These are phyloP conservation scores for Drosophila sp. DNA, from an alignment of 1,140 invertebrate species.

Conservation along the genomic window DNA sequence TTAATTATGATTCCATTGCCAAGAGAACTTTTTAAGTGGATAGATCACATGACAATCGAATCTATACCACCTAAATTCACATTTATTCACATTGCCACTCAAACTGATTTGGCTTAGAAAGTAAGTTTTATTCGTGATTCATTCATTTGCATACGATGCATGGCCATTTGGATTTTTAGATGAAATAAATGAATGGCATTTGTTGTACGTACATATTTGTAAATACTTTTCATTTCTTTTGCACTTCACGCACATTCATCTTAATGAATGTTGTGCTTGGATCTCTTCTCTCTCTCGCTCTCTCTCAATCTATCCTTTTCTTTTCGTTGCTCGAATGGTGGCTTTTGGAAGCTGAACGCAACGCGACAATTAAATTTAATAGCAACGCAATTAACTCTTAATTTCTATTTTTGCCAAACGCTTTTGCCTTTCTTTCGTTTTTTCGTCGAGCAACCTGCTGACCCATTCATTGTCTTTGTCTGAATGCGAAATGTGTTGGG, in stretches of 20 bases:
- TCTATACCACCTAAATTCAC: too few relatives aligned
- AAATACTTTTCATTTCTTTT: slow-evolving; percentile 52
- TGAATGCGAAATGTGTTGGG: slow-evolving; percentile 6
- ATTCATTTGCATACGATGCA: neutral
- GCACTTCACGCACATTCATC: slow-evolving; percentile 41
- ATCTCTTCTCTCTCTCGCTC: slow-evolving; percentile 21
- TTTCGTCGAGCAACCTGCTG: slow-evolving; percentile 37
- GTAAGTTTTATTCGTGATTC: neutral
- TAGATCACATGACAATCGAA: too few relatives aligned
- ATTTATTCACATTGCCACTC: too few relatives aligned
- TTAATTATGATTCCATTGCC: too few relatives aligned
- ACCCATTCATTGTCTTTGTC: slow-evolving; percentile 61
- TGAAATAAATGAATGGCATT: slow-evolving; percentile 36
- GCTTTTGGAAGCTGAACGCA: slow-evolving; percentile 46
- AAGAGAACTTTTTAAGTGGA: too few relatives aligned
- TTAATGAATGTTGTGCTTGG: slow-evolving; percentile 26
- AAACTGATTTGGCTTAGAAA: too few relatives aligned
- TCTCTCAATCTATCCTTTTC: neutral
- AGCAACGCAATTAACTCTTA: slow-evolving; percentile 78
- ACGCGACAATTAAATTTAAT: slow-evolving; percentile 78
- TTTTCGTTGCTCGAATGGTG: slow-evolving; percentile 4
- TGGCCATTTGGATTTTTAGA: neutral
- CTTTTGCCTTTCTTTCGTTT: slow-evolving; percentile 32
- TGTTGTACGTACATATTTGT: slow-evolving; percentile 18
- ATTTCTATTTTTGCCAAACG: slow-evolving; percentile 66